A percentile compares a stretch with the other conserved stretches of the same genome.
Evolutionary conservation across 2,113 vertebrate species (phyloP).

Genomic region (Lutjanus erythropterus): DNA sequence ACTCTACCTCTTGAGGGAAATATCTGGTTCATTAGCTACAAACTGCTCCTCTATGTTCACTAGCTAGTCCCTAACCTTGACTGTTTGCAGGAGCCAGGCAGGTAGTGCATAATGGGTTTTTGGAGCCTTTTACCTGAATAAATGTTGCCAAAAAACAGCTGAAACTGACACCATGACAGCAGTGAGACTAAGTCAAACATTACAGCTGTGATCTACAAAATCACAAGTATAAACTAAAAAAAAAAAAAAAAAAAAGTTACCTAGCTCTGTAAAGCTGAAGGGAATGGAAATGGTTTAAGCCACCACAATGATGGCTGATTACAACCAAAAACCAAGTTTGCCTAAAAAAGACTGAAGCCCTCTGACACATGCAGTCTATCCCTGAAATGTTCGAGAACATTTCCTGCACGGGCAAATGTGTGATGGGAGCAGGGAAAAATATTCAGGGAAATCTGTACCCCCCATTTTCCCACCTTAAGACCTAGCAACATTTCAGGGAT

Average conservation of each 20-base stretch:
- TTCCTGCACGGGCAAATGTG: too few relatives aligned
- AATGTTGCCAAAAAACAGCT: too few relatives aligned
- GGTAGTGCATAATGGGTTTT: not conserved
- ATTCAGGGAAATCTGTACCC: too few relatives aligned
- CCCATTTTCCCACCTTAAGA: too few relatives aligned
- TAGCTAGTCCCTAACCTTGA: not conserved
- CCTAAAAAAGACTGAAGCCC: too few relatives aligned
- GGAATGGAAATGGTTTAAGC: not conserved
- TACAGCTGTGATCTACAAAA: not conserved
- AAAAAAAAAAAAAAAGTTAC: constrained; percentile 3
- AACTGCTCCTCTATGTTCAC: not conserved
- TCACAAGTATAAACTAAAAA: not conserved
- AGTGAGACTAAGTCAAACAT: not conserved
- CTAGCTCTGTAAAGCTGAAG: too few relatives aligned
- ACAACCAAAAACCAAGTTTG: not conserved
- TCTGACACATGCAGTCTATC: too few relatives aligned
- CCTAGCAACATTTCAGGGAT: too few relatives aligned
- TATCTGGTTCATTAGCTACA: not conserved
- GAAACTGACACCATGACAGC: not conserved
- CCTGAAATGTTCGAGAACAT: too few relatives aligned
- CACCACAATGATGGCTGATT: not conserved
- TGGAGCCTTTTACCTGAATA: not conserved
- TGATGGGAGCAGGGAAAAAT: too few relatives aligned
- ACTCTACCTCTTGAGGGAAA: not conserved
- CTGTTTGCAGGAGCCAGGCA: too few relatives aligned